Evolutionary conservation across 2,113 vertebrate species (phyloP).

Genomic region (human (Homo sapiens)): DNA sequence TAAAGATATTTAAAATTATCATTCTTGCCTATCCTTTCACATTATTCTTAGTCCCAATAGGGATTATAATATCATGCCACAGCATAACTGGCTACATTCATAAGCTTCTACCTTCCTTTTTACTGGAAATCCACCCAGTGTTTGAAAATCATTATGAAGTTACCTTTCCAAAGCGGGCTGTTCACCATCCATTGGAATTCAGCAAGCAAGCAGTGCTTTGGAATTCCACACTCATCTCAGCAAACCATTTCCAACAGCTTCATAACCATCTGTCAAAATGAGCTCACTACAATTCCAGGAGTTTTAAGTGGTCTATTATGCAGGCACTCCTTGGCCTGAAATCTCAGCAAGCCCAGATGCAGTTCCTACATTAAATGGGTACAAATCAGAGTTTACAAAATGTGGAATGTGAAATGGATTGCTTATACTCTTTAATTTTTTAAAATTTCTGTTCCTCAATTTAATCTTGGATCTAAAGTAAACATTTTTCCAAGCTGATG

Average conservation of each 20-base stretch:
- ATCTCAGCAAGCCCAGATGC: background rate
- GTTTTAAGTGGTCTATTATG: background rate
- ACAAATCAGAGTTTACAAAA: conserved; percentile 14
- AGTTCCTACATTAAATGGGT: background rate
- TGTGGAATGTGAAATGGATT: background rate
- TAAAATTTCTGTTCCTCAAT: background rate
- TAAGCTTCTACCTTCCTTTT: background rate
- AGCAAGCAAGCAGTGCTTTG: background rate
- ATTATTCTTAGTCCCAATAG: background rate
- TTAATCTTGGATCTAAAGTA: background rate
- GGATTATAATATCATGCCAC: background rate
- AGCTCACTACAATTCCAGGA: background rate
- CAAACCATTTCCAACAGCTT: background rate
- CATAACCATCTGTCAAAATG: conserved; percentile 48
- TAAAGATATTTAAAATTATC: background rate
- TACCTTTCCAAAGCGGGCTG: background rate
- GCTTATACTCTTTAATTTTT: background rate
- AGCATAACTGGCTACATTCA: background rate
- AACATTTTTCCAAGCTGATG: background rate
- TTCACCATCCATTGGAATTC: background rate
- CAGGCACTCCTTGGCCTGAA: background rate
- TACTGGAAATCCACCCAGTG: background rate
- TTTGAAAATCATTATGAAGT: background rate
- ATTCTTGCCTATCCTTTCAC: background rate
- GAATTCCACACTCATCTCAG: background rate